Evolutionary conservation across 1,140 invertebrate genomes (phyloP).

Genomic region (Theocolax elegans): DNA sequence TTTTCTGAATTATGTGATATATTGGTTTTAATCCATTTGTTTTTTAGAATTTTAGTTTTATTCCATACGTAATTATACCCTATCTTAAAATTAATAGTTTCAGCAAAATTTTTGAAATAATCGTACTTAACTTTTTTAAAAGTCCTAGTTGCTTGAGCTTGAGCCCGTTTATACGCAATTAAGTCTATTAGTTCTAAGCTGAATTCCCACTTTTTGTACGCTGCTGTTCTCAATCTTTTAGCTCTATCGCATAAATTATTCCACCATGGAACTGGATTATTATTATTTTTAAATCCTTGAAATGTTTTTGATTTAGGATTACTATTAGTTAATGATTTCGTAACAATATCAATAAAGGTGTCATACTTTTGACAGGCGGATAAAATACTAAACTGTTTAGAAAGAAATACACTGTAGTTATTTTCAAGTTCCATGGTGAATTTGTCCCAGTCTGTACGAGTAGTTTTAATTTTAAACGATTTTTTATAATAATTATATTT

Average conservation of each 20-base stretch:
- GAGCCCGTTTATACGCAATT: conserved; percentile 3
- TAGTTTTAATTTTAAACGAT: conserved; percentile 48
- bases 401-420: neutral
- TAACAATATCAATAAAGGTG: neutral
- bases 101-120: too few species aligned
- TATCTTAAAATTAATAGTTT: too few species aligned
- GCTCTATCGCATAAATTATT: neutral
- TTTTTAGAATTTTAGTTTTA: too few species aligned
- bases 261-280: neutral
- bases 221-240: neutral
- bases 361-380: neutral
- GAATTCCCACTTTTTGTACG: conserved; percentile 4
- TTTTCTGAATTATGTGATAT: neutral
- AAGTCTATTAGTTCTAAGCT: neutral
- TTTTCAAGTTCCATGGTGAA: neutral
- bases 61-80: too few species aligned
- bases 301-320: neutral
- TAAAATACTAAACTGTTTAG: neutral
- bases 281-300: neutral
- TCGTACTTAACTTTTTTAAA: conserved; percentile 1
- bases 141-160: neutral
- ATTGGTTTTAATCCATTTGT: too few species aligned
- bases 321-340: neutral
- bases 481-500: conserved; percentile 11
- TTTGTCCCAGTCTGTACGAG: neutral